Evolutionary conservation across 2,797 vertebrate species (phyloP).

Genomic region (Rhinella marina): DNA sequence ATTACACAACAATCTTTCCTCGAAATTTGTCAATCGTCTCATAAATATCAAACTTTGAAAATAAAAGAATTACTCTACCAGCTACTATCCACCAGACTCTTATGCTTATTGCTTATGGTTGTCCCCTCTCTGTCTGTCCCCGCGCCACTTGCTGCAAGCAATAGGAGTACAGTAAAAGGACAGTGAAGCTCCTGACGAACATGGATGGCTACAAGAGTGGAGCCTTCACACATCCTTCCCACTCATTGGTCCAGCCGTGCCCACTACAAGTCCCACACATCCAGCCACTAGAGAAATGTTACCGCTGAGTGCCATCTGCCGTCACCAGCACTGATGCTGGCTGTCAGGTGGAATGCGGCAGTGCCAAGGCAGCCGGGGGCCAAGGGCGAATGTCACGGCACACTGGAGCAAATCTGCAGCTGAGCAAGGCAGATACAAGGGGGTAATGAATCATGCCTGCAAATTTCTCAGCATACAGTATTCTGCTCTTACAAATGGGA

Average conservation of each 20-base stretch:
- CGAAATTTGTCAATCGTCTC: not conserved
- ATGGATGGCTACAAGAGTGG: conserved; percentile 7
- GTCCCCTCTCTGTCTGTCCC: conserved; percentile 19
- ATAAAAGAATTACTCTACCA: not conserved
- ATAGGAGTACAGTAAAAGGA: conserved; percentile 21
- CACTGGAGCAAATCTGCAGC: too few relatives aligned
- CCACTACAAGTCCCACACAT: conserved; percentile 15
- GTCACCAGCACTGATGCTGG: too few relatives aligned
- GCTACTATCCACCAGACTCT: not conserved
- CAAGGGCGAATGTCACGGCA: too few relatives aligned
- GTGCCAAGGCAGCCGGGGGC: too few relatives aligned
- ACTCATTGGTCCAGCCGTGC: conserved; percentile 17
- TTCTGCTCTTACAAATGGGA: too few relatives aligned
- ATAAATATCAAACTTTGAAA: not conserved
- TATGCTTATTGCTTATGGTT: not conserved
- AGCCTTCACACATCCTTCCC: conserved; percentile 9
- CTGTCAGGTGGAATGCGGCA: too few relatives aligned
- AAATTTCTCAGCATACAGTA: too few relatives aligned
- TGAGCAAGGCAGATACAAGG: too few relatives aligned
- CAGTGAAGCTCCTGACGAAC: not conserved
- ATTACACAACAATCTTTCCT: not conserved
- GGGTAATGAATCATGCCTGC: too few relatives aligned
- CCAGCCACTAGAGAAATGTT: not conserved
- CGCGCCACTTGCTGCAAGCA: conserved; percentile 7
- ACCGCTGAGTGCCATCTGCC: not conserved